A percentile compares a stretch with the other conserved stretches of the same genome.
Evolutionary conservation across 2,888 invertebrate species (phyloP).

Genomic region (Myopa testacea): DNA sequence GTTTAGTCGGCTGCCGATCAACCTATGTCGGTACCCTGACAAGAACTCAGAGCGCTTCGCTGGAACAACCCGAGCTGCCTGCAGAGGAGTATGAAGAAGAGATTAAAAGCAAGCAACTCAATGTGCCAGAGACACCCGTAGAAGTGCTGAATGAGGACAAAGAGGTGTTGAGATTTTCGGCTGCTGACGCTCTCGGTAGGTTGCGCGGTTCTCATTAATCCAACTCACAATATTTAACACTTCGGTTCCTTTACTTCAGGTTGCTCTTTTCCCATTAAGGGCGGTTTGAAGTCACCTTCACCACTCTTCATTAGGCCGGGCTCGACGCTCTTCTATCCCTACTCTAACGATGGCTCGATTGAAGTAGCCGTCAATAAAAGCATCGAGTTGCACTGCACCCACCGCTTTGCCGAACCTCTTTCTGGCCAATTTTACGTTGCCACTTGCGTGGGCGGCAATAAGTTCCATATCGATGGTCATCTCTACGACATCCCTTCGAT

Average conservation of each 20-base stretch:
- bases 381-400: conserved; percentile 62
- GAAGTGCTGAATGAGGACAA: too few species aligned
- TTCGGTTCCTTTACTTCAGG: neutral
- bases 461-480: conserved; percentile 57
- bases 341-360: conserved; percentile 56
- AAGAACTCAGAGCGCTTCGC: neutral
- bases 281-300: conserved; percentile 69
- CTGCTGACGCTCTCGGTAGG: too few species aligned
- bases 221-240: too few species aligned
- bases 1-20: neutral
- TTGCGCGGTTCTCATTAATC: too few species aligned
- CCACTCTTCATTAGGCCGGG: conserved; percentile 71
- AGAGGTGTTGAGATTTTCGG: too few species aligned
- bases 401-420: conserved; percentile 53
- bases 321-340: conserved; percentile 57
- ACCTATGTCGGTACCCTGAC: neutral
- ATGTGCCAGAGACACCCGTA: neutral
- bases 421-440: conserved; percentile 56
- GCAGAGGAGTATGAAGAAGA: neutral
- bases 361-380: conserved; percentile 53
- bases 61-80: neutral
- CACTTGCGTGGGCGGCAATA: conserved; percentile 59
- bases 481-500: conserved; percentile 60
- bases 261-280: conserved; percentile 2
- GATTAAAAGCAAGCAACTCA: neutral